phyloP scores from a whole-genome alignment of 2,888 invertebrate species.

The Folsomia candida region DNA sequence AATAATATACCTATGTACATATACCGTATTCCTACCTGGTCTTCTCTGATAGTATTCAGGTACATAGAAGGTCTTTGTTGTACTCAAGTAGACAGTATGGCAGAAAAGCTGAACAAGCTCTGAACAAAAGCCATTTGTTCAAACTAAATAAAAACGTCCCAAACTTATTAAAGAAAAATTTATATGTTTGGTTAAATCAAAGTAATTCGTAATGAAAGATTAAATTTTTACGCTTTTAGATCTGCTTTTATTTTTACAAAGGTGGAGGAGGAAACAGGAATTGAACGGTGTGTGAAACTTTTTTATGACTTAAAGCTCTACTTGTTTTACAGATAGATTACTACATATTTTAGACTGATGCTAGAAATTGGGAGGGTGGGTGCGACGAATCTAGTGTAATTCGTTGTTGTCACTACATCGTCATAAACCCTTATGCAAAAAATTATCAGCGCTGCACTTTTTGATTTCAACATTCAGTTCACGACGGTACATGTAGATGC shows the following conservation, averaged over 20 bases:
- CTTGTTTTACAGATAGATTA: background rate
- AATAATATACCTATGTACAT: background rate
- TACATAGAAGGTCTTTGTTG: background rate
- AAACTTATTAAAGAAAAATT: background rate
- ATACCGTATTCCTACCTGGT: too few species aligned
- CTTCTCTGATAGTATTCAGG: too few species aligned
- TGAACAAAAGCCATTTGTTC: background rate
- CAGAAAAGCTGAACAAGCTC: background rate
- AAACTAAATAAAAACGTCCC: background rate
- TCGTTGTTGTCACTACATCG: background rate
- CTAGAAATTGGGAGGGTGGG: background rate
- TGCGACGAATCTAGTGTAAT: background rate
- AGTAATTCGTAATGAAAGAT: background rate
- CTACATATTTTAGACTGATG: background rate
- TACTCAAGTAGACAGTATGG: background rate
- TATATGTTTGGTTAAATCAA: background rate
- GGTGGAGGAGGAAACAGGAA: background rate
- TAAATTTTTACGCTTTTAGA: background rate
- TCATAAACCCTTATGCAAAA: background rate
- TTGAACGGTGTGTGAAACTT: constrained; percentile 4
- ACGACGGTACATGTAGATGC: too few species aligned
- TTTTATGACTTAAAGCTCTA: background rate
- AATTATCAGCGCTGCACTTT: background rate
- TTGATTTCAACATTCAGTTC: background rate
- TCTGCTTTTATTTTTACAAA: background rate